These are phyloP conservation scores for Nomada fabriciana DNA, from an alignment of 2,888 invertebrate genomes.

Conservation along the genomic window DNA sequence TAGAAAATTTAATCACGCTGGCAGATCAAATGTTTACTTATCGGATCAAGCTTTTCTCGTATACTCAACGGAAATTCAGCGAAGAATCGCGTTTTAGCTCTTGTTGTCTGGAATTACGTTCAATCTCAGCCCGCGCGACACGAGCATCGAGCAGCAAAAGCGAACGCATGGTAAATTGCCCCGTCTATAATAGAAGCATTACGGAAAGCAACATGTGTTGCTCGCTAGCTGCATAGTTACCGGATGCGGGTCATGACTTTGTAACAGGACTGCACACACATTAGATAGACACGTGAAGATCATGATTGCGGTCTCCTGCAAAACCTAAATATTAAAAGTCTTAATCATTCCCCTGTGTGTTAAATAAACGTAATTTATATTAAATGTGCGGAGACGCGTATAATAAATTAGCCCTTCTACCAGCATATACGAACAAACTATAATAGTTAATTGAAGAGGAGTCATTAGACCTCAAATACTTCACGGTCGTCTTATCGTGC, in stretches of 20 bases:
- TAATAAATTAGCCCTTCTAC: no score
- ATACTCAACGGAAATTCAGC: background rate
- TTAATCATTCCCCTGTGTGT: background rate
- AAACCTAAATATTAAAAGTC: background rate
- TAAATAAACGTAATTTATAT: no score
- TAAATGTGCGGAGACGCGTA: no score
- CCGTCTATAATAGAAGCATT: constrained; percentile 54
- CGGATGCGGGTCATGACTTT: constrained; percentile 53
- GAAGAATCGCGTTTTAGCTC: background rate
- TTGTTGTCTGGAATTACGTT: constrained; percentile 8
- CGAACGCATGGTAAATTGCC: constrained; percentile 65
- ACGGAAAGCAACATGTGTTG: constrained; percentile 65
- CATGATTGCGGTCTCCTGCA: constrained; percentile 3
- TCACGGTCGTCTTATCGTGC: background rate
- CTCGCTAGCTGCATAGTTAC: constrained; percentile 42
- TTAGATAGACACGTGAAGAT: background rate
- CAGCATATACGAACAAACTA: no score
- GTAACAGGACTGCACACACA: constrained; percentile 23
- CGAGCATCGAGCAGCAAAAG: constrained; percentile 20
- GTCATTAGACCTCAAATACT: no score
- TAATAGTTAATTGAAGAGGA: no score
- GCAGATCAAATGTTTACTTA: background rate
- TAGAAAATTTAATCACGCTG: background rate
- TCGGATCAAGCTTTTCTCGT: background rate
- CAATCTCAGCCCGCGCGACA: constrained; percentile 34